These are phyloP conservation scores for Cerastis leucographa DNA, from an alignment of 2,888 invertebrate species.

Conservation along the genomic window DNA sequence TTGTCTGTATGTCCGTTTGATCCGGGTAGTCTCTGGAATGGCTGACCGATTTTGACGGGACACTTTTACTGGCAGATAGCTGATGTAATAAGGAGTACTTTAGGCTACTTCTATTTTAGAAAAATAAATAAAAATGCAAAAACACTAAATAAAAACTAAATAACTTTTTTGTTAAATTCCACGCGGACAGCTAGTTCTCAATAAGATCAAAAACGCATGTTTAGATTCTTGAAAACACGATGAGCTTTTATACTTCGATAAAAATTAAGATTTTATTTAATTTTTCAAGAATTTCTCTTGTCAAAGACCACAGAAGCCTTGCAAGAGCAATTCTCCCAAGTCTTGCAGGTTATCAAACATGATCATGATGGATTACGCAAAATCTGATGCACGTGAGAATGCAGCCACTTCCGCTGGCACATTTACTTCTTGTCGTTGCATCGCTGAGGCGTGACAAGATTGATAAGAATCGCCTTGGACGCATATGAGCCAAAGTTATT, in stretches of 20 bases:
- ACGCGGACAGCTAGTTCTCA: too few species aligned
- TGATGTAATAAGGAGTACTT: too few species aligned
- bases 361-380: conserved; percentile 62
- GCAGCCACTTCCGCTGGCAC: conserved; percentile 71
- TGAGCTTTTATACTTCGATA: neutral
- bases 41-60: too few species aligned
- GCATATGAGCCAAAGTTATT: conserved; percentile 30
- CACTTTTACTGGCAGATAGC: too few species aligned
- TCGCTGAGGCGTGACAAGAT: conserved; percentile 32
- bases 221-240: neutral
- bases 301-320: conserved; percentile 52
- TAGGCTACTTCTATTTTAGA: too few species aligned
- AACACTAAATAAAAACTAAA: too few species aligned
- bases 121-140: too few species aligned
- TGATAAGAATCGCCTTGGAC: conserved; percentile 42
- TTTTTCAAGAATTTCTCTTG: conserved; percentile 34
- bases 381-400: conserved; percentile 78
- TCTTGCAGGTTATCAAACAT: conserved; percentile 54
- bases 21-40: too few species aligned
- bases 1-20: too few species aligned
- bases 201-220: neutral
- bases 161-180: too few species aligned
- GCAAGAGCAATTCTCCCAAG: conserved; percentile 27
- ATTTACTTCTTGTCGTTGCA: conserved; percentile 38
- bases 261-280: neutral